Conservation (phyloP, 2,797 vertebrate genomes). For the Esox masquinongy region DNA sequence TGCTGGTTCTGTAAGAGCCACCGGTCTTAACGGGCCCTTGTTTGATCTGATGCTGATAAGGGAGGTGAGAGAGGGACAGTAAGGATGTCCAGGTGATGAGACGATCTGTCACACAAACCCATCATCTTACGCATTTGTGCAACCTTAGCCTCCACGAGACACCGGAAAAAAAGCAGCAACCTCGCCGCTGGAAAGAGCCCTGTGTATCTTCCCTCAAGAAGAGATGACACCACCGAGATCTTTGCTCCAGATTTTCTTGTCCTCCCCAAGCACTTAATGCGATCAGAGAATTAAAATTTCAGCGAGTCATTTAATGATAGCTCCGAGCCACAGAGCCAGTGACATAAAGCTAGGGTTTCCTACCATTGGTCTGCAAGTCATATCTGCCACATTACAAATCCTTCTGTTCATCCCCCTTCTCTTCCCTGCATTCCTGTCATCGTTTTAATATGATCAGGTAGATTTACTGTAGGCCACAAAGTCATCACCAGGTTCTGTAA, state of each 20-base stretch:
- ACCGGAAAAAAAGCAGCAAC: constrained; percentile 42
- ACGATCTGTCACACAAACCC: constrained; percentile 55
- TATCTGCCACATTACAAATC: constrained; percentile 52
- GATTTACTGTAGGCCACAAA: constrained; percentile 85
- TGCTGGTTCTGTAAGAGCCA: not conserved
- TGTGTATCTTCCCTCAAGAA: constrained; percentile 65
- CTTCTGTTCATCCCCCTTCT: constrained; percentile 8
- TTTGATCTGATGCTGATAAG: constrained; percentile 61
- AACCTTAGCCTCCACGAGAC: constrained; percentile 68
- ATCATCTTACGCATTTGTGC: constrained; percentile 64
- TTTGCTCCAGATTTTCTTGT: constrained; percentile 75
- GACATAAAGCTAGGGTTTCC: constrained; percentile 71
- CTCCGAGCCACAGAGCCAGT: constrained; percentile 52
- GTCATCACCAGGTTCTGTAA: constrained; percentile 87
- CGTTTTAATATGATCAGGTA: constrained; percentile 77
- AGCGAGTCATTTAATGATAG: constrained; percentile 77
- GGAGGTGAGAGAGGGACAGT: constrained; percentile 33
- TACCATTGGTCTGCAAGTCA: constrained; percentile 49
- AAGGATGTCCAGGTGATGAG: constrained; percentile 63
- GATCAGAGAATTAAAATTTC: constrained; percentile 89
- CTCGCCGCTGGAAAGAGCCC: constrained; percentile 35
- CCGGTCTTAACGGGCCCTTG: constrained; percentile 33
- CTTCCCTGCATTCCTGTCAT: constrained; percentile 39
- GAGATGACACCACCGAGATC: constrained; percentile 75
- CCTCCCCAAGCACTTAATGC: constrained; percentile 83